These are phyloP conservation scores for Pundamilia nyererei DNA, from an alignment of 2,113 vertebrate species.

Conservation along the genomic window DNA sequence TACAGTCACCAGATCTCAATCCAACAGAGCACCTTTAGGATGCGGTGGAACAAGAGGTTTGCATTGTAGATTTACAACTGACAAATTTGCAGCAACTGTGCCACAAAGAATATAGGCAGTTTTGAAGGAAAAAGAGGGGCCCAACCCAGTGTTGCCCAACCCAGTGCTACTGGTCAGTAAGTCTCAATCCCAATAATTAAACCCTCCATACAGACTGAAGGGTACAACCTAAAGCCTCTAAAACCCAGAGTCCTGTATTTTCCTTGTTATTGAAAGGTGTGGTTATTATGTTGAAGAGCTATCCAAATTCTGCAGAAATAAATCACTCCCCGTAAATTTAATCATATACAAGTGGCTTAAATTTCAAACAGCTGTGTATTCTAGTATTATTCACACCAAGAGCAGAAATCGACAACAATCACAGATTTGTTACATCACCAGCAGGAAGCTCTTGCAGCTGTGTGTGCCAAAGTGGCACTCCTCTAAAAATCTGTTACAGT, in stretches of 20 bases:
- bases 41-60: neutral
- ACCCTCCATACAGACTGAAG: neutral
- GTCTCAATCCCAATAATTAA: neutral
- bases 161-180: neutral
- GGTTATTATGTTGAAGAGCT: neutral
- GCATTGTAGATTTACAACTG: neutral
- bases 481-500: neutral
- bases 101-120: neutral
- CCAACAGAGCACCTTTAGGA: neutral
- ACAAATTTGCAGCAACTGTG: neutral
- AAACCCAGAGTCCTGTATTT: neutral
- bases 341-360: neutral
- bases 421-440: neutral
- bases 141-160: neutral
- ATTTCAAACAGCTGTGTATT: neutral
- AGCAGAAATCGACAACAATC: neutral
- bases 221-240: neutral
- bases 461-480: neutral
- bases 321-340: neutral
- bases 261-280: neutral
- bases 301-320: neutral
- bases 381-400: neutral
- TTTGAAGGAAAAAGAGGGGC: neutral
- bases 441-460: neutral
- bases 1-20: neutral